Evolutionary conservation across 2,797 vertebrate genomes (phyloP).

Genomic region (Enteromius argenteus): DNA sequence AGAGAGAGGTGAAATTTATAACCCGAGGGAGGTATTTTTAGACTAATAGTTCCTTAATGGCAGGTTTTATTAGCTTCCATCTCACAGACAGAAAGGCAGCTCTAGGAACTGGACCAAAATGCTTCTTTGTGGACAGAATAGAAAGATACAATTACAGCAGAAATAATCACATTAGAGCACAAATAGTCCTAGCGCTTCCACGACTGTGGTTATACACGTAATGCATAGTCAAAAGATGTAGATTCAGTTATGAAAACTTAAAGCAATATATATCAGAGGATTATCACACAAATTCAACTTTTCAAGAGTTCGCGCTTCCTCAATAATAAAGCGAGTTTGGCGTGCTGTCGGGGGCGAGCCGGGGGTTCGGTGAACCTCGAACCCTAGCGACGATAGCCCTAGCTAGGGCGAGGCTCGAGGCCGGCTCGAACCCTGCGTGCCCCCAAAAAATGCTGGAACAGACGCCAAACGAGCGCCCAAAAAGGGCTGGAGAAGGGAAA

Average conservation of each 20-base stretch:
- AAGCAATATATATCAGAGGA: neutral
- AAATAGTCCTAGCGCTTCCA: neutral
- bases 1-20: conserved; percentile 32
- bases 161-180: neutral
- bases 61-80: conserved; percentile 46
- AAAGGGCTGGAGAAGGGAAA: too few relatives aligned
- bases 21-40: conserved; percentile 48
- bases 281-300: neutral
- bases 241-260: neutral
- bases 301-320: too few relatives aligned
- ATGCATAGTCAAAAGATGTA: neutral
- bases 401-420: too few relatives aligned
- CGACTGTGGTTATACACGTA: neutral
- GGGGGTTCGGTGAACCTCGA: too few relatives aligned
- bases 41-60: conserved; percentile 43
- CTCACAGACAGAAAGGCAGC: conserved; percentile 16
- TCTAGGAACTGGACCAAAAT: conserved; percentile 25
- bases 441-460: too few relatives aligned
- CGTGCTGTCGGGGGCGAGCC: too few relatives aligned
- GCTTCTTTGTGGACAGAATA: neutral
- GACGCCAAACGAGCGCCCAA: too few relatives aligned
- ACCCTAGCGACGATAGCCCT: too few relatives aligned
- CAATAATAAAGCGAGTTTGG: too few relatives aligned
- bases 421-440: too few relatives aligned
- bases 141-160: conserved; percentile 1